phyloP scores from a whole-genome alignment of 2,113 vertebrate species.

The Dromas ardeola region DNA sequence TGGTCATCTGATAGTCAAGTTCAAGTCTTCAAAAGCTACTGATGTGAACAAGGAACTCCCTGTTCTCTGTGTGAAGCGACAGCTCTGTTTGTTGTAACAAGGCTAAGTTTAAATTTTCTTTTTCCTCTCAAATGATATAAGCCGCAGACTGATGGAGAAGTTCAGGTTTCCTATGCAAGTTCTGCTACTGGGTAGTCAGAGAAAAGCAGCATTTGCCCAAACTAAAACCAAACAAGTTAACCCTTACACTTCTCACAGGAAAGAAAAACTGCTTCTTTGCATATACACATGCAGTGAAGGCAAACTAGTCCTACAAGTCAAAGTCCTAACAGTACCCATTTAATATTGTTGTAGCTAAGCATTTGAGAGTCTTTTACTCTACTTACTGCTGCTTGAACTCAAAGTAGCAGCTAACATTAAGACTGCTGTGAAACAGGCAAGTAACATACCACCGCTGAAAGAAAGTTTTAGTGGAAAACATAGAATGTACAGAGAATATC shows the following conservation, averaged over 20 bases:
- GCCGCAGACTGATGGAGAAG: not conserved
- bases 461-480: not conserved
- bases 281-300: not conserved
- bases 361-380: not conserved
- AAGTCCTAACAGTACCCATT: not conserved
- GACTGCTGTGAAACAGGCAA: not conserved
- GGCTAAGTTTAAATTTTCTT: not conserved
- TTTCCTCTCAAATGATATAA: not conserved
- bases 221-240: not conserved
- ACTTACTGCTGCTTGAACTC: not conserved
- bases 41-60: not conserved
- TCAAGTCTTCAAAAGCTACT: not conserved
- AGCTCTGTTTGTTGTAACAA: not conserved
- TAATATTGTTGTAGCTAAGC: not conserved
- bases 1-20: not conserved
- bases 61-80: not conserved
- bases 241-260: not conserved
- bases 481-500: not conserved
- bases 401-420: not conserved
- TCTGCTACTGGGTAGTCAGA: not conserved
- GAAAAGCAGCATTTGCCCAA: not conserved
- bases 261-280: not conserved
- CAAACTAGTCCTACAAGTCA: not conserved
- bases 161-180: not conserved
- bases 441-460: not conserved